A percentile compares a stretch with the other conserved stretches of the same genome.
Conservation (phyloP, 2,888 invertebrate species). For the Pterobdella sp. region DNA sequence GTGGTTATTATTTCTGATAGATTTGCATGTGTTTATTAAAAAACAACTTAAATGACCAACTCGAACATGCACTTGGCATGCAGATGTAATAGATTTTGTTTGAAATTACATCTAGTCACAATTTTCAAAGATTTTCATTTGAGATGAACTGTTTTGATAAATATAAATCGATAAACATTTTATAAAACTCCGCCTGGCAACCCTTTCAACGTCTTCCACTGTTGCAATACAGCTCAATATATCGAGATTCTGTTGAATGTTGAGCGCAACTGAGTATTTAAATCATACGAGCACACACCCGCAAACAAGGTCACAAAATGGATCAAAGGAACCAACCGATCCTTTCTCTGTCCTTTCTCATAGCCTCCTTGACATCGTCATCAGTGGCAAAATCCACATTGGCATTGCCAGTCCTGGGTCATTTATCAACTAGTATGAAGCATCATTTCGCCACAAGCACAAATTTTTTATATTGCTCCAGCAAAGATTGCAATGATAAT, state of each 20-base stretch:
- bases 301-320: neutral
- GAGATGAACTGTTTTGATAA: no score
- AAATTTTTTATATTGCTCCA: neutral
- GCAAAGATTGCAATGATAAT: neutral
- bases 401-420: constrained; percentile 70
- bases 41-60: no score
- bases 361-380: constrained; percentile 76
- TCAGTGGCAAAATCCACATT: constrained; percentile 86
- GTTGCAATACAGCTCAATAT: constrained; percentile 26
- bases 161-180: no score
- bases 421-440: neutral
- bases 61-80: no score
- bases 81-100: no score
- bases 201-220: constrained; percentile 8
- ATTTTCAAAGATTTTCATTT: no score
- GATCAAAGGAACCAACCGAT: neutral
- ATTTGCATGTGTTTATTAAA: no score
- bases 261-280: neutral
- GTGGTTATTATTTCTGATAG: no score
- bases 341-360: constrained; percentile 57
- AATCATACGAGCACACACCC: neutral
- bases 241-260: constrained; percentile 15
- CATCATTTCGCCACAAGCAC: neutral
- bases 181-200: no score
- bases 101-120: no score